Evolutionary conservation across 2,797 vertebrate species (phyloP).

Genomic region (Ispidina lecontei): DNA sequence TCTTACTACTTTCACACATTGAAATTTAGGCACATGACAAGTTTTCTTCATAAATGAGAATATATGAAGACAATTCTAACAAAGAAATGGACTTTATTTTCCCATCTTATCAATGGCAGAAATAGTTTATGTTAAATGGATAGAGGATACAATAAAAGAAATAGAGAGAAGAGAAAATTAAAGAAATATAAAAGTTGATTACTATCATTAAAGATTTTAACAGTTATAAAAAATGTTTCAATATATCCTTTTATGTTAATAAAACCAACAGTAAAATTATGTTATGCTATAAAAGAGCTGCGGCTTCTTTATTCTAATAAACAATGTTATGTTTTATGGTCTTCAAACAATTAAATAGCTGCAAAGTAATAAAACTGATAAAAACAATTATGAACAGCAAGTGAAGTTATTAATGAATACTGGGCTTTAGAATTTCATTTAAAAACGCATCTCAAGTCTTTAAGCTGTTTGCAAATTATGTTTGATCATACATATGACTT

Average conservation of each 20-base stretch:
- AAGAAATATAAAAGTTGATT: background rate
- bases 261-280: constrained; percentile 36
- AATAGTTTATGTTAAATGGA: background rate
- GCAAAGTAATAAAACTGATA: constrained; percentile 1
- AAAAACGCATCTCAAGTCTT: background rate
- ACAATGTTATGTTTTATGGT: constrained; percentile 27
- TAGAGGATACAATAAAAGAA: background rate
- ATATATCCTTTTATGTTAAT: constrained; percentile 23
- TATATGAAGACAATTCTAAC: background rate
- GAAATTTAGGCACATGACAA: background rate
- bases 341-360: constrained; percentile 50
- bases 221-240: background rate
- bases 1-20: background rate
- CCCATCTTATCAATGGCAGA: background rate
- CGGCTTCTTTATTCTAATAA: background rate
- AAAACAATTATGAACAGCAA: constrained; percentile 37
- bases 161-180: background rate
- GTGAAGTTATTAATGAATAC: constrained; percentile 9
- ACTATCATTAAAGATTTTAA: constrained; percentile 8
- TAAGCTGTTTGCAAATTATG: background rate
- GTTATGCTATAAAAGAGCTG: background rate
- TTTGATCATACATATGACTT: background rate
- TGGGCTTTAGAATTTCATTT: background rate
- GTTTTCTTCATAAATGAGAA: background rate
- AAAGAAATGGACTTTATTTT: background rate